These are phyloP conservation scores for Hydropsyche tenuis DNA, from an alignment of 1,140 invertebrate genomes.

Conservation along the genomic window DNA sequence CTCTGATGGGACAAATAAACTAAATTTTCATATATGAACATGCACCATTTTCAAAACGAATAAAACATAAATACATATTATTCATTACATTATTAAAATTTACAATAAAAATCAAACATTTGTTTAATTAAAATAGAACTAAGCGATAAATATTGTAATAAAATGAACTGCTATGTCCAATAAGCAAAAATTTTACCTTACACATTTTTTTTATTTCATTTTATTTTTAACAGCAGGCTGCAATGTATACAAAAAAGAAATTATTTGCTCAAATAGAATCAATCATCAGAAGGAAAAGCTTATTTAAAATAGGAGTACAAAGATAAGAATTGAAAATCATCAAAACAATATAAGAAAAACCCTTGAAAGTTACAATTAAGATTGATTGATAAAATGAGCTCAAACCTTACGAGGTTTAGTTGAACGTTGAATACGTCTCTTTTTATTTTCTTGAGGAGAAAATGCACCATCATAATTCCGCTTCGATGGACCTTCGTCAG, in stretches of 20 bases:
- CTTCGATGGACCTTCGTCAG: slow-evolving; percentile 45
- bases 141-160: neutral
- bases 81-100: neutral
- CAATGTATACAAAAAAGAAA: neutral
- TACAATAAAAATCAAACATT: neutral
- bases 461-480: slow-evolving; percentile 31
- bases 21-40: too few species aligned
- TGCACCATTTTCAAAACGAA: too few species aligned
- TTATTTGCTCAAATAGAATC: neutral
- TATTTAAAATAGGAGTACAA: neutral
- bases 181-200: too few species aligned
- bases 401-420: slow-evolving; percentile 45
- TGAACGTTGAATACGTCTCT: slow-evolving; percentile 45
- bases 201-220: too few species aligned
- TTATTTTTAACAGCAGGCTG: slow-evolving; percentile 12
- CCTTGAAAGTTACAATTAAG: too few species aligned
- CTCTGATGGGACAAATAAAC: too few species aligned
- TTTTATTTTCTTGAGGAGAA: slow-evolving; percentile 46
- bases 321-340: too few species aligned
- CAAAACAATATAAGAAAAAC: too few species aligned
- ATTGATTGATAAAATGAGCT: neutral
- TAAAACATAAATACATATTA: too few species aligned
- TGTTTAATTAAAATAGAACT: neutral
- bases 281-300: neutral
- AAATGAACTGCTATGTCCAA: too few species aligned